phyloP scores from a whole-genome alignment of 2,113 vertebrate species.

The Oncorhynchus gorbuscha region DNA sequence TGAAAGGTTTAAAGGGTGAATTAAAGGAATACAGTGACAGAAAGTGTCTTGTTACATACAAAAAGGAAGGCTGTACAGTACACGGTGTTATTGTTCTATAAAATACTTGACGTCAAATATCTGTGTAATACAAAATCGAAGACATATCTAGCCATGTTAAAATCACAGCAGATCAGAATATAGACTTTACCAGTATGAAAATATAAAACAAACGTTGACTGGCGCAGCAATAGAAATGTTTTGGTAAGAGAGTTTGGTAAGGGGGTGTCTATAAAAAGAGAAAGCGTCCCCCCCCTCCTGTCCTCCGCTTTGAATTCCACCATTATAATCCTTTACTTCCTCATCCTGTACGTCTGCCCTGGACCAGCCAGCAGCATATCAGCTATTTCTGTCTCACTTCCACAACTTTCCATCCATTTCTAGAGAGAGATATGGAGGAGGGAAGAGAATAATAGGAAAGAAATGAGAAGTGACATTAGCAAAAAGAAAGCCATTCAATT shows the following conservation, averaged over 20 bases:
- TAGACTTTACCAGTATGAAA: slow-evolving; percentile 2
- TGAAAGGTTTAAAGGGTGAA: not conserved
- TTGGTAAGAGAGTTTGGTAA: slow-evolving; percentile 29
- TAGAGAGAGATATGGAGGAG: slow-evolving; percentile 55
- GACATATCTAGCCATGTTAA: slow-evolving; percentile 26
- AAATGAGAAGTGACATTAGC: not conserved
- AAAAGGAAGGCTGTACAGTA: not conserved
- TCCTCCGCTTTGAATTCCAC: slow-evolving; percentile 49
- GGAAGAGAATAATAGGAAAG: not conserved
- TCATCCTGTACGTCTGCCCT: slow-evolving; percentile 69
- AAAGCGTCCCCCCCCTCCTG: slow-evolving; percentile 56
- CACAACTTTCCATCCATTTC: slow-evolving; percentile 89
- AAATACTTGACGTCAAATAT: slow-evolving; percentile 3
- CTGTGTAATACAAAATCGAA: slow-evolving; percentile 18
- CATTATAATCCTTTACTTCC: slow-evolving; percentile 22
- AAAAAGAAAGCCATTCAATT: not conserved
- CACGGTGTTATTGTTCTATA: not conserved
- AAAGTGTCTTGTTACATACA: not conserved
- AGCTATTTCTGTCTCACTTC: slow-evolving; percentile 75
- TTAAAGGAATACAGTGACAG: not conserved
- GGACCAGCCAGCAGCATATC: slow-evolving; percentile 88
- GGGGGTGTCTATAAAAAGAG: slow-evolving; percentile 56
- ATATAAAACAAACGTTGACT: slow-evolving; percentile 1
- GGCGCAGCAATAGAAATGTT: slow-evolving; percentile 31
- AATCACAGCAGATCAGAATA: slow-evolving; percentile 38